phyloP scores from a whole-genome alignment of 2,113 vertebrate genomes.

The Oenanthe melanoleuca region DNA sequence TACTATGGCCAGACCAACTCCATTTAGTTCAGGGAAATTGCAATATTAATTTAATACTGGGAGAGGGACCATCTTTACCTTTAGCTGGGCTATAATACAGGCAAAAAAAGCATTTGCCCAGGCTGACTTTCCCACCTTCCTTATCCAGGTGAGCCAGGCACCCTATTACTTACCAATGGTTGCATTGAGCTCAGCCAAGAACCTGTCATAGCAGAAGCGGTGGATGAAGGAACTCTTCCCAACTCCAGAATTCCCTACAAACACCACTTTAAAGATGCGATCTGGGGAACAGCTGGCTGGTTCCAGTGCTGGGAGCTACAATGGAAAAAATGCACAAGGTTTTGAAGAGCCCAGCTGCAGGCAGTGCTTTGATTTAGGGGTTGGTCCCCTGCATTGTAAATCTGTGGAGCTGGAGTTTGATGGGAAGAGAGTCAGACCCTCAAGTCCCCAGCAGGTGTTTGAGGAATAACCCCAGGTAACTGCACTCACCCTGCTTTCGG shows the following conservation, averaged over 20 bases:
- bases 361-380: neutral
- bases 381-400: neutral
- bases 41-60: neutral
- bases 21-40: neutral
- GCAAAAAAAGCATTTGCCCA: neutral
- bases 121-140: neutral
- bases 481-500: slow-evolving; percentile 29
- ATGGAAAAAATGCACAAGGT: neutral
- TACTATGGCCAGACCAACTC: neutral
- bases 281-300: slow-evolving; percentile 48
- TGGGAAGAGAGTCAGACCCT: neutral
- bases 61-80: neutral
- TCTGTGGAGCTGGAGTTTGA: neutral
- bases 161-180: slow-evolving; percentile 76
- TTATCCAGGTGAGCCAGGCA: neutral
- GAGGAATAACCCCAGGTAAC: neutral
- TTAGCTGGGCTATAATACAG: neutral
- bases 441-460: neutral
- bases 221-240: slow-evolving; percentile 88
- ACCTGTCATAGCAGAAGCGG: slow-evolving; percentile 78
- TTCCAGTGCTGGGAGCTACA: slow-evolving; percentile 36
- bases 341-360: neutral
- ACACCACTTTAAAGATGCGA: slow-evolving; percentile 84
- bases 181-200: slow-evolving; percentile 65
- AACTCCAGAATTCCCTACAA: slow-evolving; percentile 83